These are phyloP conservation scores for Drosophila willistoni DNA, from an alignment of 1,140 invertebrate species.

Conservation along the genomic window DNA sequence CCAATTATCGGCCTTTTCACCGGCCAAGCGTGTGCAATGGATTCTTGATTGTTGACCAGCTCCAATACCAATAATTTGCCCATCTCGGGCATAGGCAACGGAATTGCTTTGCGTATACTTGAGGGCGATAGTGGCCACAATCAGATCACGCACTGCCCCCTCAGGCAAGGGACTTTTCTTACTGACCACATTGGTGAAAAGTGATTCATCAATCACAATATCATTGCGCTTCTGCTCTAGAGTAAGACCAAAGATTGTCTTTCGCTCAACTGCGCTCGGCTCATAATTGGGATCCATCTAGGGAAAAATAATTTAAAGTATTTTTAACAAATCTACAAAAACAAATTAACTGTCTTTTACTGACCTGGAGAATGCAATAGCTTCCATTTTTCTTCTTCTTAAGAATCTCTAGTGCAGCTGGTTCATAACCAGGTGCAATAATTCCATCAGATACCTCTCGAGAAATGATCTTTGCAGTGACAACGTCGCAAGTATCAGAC, in stretches of 20 bases:
- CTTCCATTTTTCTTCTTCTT: constrained; percentile 97
- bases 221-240: constrained; percentile 97
- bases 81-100: constrained; percentile 86
- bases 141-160: constrained; percentile 93
- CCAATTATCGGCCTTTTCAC: constrained; percentile 99
- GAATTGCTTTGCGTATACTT: constrained; percentile 96
- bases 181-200: constrained; percentile 94
- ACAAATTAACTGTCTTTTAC: background rate
- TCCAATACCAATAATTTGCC: constrained; percentile 98
- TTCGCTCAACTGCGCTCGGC: constrained; percentile 91
- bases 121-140: constrained; percentile 97
- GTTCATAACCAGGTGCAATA: constrained; percentile 95
- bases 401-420: constrained; percentile 93
- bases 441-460: constrained; percentile 97
- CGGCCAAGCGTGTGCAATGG: constrained; percentile 98
- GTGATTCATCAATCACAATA: constrained; percentile 89
- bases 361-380: constrained; percentile 94
- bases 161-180: constrained; percentile 88
- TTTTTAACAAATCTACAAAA: background rate
- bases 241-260: constrained; percentile 95
- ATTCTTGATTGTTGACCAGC: constrained; percentile 99
- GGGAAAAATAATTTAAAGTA: background rate
- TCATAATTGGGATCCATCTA: constrained; percentile 95
- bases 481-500: constrained; percentile 94
- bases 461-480: constrained; percentile 91